Percentiles rank a stretch among this genome's conserved stretches.
phyloP scores from a whole-genome alignment of 1,140 invertebrate genomes.

The Lepeophtheirus salmonis region DNA sequence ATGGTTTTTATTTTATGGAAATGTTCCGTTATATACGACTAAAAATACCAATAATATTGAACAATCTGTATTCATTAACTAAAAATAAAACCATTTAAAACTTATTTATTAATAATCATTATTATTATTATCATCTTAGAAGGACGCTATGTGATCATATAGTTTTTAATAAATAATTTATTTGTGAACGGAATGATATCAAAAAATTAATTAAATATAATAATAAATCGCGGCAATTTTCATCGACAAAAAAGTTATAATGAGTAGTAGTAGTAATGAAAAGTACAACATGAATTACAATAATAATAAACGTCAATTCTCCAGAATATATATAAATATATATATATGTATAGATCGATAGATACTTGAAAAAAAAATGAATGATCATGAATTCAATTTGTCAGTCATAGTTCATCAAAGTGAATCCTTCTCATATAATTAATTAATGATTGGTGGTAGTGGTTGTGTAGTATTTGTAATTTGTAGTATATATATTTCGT shows the following conservation, averaged over 20 bases:
- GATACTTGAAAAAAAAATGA: neutral
- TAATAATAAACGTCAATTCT: neutral
- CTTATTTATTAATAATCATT: neutral
- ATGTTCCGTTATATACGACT: too few species aligned
- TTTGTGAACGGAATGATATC: neutral
- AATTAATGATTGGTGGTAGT: neutral
- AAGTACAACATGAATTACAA: neutral
- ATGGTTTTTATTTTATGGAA: too few species aligned
- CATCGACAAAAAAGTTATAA: neutral
- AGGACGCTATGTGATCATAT: neutral
- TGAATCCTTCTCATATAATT: neutral
- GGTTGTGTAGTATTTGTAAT: neutral
- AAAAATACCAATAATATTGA: too few species aligned
- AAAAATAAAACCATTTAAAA: neutral
- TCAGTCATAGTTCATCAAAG: neutral
- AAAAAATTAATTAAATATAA: slow-evolving; percentile 9
- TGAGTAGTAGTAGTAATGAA: neutral
- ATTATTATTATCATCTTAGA: neutral
- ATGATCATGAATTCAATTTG: neutral
- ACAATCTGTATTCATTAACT: too few species aligned
- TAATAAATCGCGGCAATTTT: slow-evolving; percentile 3
- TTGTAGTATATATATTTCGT: neutral
- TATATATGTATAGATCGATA: slow-evolving; percentile 13
- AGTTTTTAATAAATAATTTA: neutral
- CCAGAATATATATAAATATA: slow-evolving; percentile 14